Base-by-base conservation (phyloP, 2,113 vertebrate species). In the Centropus unirufus region DNA sequence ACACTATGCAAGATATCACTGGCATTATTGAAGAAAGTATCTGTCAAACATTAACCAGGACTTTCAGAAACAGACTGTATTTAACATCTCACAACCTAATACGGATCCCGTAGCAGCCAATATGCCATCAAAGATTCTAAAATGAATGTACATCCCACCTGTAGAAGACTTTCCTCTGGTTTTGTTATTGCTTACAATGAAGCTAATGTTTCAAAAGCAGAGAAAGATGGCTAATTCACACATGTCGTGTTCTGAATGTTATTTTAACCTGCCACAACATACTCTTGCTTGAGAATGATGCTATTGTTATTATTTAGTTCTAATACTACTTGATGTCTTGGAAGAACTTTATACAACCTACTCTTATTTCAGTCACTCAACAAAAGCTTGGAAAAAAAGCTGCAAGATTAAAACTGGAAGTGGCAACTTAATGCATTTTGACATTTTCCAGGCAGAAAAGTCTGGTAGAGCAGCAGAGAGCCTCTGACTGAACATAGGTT, bases 291-390 rank as follows among this genome's bases (percentile, higher is more conserved):
- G 58, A 61, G 61, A 94, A 91, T 32, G 55, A 83, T 84, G 58
- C 34, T 92, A 46, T 88, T 90, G 58, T 94, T 97, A 89, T 93
- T 97, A 94, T 91, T 96, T 96, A 92, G 89, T 91, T 75, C 90
- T 87, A 86, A 83, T 96, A 94, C 95, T 97, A 92, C 97, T 93
- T 92, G 94, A 94, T 57, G 40, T 32, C 77, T 95, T 98, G 95
- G 89, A 93, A 97, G 62, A 92, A 75, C 44, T 55, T 93, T 83
- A 67, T 49, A 94, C 59, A 93, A 93, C 92, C 84, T 97, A 74
- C 19, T 90, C 80, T 94, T 90, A 54, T 94, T 97, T 93, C 88
- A 91, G 62, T 91, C 91, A 81, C 47, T 95, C 90, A 96, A 67
- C 77, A 87, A 96, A 95, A 63, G 44, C 73, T 87, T 96, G 69